These are phyloP conservation scores for Romanogobio albipinnatus DNA, from an alignment of 2,113 vertebrate species.

Conservation along the genomic window DNA sequence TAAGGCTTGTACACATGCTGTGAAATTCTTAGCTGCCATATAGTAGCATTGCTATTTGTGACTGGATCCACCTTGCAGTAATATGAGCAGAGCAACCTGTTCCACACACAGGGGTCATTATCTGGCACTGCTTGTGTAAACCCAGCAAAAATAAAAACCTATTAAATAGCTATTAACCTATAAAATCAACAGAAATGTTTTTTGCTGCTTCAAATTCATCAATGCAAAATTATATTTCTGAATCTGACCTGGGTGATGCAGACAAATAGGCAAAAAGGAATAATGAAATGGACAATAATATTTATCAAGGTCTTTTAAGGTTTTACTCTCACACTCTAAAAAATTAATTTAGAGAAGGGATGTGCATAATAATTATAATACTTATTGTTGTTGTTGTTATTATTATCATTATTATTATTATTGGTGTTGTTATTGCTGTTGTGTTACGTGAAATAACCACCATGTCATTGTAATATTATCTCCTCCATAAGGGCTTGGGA, in stretches of 20 bases:
- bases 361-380: not conserved
- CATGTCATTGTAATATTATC: not conserved
- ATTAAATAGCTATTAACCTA: not conserved
- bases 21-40: not conserved
- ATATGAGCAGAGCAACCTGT: conserved; percentile 19
- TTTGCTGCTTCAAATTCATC: not conserved
- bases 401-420: conserved; percentile 25
- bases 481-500: not conserved
- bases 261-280: not conserved
- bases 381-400: conserved; percentile 25
- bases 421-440: conserved; percentile 14
- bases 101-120: not conserved
- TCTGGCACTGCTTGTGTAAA: not conserved
- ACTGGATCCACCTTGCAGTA: conserved; percentile 4
- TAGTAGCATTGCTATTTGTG: not conserved
- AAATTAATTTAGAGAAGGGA: not conserved
- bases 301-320: not conserved
- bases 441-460: not conserved
- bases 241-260: not conserved
- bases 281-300: not conserved
- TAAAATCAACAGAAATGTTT: not conserved
- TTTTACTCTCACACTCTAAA: not conserved
- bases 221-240: not conserved
- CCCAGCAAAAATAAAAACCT: not conserved
- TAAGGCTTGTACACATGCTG: not conserved